A percentile compares a stretch with the other conserved stretches of the same genome.
Evolutionary conservation across 2,797 vertebrate species (phyloP).

Genomic region (Mastacembelus armatus): DNA sequence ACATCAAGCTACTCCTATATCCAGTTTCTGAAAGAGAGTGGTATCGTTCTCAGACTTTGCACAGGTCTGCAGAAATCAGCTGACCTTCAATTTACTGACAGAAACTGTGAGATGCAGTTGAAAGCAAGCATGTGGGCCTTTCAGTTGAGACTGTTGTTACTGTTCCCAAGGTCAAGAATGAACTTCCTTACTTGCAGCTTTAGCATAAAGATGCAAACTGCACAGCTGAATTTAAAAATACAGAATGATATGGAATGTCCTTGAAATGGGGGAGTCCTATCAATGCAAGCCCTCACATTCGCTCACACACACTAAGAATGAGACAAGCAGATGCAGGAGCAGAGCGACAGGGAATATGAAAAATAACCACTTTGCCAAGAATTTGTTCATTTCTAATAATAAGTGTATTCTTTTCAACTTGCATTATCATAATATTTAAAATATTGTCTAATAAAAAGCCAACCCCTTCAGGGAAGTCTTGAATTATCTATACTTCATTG

Average conservation of each 20-base stretch:
- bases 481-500: background rate
- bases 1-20: constrained; percentile 34
- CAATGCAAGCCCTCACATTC: background rate
- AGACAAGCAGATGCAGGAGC: background rate
- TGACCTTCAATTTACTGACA: background rate
- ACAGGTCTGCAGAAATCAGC: constrained; percentile 7
- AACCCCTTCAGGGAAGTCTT: background rate
- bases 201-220: background rate
- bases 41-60: constrained; percentile 22
- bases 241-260: background rate
- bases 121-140: background rate
- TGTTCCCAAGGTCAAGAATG: background rate
- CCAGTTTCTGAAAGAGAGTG: constrained; percentile 29
- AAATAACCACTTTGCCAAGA: background rate
- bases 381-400: background rate
- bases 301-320: background rate
- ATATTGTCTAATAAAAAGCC: background rate
- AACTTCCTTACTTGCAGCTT: background rate
- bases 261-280: background rate
- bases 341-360: background rate
- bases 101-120: background rate
- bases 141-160: background rate
- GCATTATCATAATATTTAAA: background rate
- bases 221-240: background rate
- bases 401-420: background rate